Evolutionary conservation across 2,888 invertebrate species (phyloP), one percentile per base, ranked within the genome.

Genomic region (Agrochola macilenta): DNA sequence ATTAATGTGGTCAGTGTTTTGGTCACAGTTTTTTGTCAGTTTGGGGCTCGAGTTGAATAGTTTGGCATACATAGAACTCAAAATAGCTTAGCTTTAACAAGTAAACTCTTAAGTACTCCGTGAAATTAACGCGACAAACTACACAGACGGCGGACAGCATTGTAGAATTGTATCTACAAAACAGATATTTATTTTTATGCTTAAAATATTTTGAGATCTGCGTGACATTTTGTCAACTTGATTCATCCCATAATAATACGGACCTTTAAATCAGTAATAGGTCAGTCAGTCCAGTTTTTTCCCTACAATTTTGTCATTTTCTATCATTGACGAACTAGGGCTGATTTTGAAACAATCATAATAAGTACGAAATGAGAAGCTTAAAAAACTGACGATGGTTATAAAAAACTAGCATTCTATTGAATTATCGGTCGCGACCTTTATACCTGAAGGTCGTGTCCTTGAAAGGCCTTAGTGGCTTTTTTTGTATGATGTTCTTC

Each of bases 1-100:
- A 30, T 57, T 30, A 54, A 46, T 46, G 8, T 49, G 12, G n/a
- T 26, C 35, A 52, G 17, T 63, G 49, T 65, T 69, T 60, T 17
- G 9, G 20, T 52, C 14, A 46, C 39, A 12, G n/a, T 9, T 35
- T 54, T 43, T 7, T 7, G 20, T 46, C 7, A 80, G 20, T 64
- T 58, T 9, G n/a, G 30, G 20, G 5, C 4, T 46, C 17, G 35
- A 35, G 30, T 75, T n/a, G 5, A 12, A 12, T 57, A 35, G 20
- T 52, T 57, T 5, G 17, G 17, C 14, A 66, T 46, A 8, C 46
- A 14, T n/a, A 69, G 43, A 76, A 46, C 69, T 60, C 58, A 76
- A 77, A 69, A 76, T 26, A 64, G 9, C 0, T 63, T 26, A 61
- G 35, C 76, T 64, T 63, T 54, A 35, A 35, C 43, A 43, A 68